Conservation (phyloP, 2,888 invertebrate species). For the Cybosia mesomella region DNA sequence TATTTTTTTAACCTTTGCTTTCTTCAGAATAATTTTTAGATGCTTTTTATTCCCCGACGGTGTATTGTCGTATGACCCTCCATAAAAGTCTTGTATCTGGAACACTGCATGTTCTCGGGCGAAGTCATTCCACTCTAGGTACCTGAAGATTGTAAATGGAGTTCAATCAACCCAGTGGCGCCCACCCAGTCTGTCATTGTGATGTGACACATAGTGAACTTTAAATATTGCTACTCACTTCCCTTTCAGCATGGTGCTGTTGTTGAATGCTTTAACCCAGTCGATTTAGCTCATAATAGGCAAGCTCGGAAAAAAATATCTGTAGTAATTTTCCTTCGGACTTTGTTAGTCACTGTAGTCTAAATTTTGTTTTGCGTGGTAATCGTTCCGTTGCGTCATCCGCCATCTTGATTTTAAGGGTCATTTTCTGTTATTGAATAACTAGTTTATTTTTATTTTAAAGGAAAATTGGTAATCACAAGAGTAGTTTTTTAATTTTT, state of each 20-base stretch:
- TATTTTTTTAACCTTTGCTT: conserved; percentile 67
- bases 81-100: conserved; percentile 59
- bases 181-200: conserved; percentile 79
- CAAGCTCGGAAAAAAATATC: too few relatives aligned
- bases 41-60: conserved; percentile 64
- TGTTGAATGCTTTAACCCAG: conserved; percentile 22
- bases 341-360: too few relatives aligned
- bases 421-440: too few relatives aligned
- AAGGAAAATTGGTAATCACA: too few relatives aligned
- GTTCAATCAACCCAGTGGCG: conserved; percentile 80
- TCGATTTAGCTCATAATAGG: too few relatives aligned
- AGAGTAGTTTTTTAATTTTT: too few relatives aligned
- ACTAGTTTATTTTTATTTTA: too few relatives aligned
- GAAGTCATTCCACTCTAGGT: conserved; percentile 63
- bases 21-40: conserved; percentile 58
- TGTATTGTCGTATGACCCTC: conserved; percentile 58
- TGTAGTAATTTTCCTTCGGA: too few relatives aligned
- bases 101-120: conserved; percentile 54
- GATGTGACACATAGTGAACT: conserved; percentile 71
- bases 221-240: conserved; percentile 68
- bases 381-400: too few relatives aligned
- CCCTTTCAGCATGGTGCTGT: conserved; percentile 53
- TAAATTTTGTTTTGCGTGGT: too few relatives aligned
- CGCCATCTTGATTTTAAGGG: too few relatives aligned
- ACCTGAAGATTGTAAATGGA: conserved; percentile 80